Base-by-base conservation (phyloP, 2,113 vertebrate genomes). In the Gymnogyps californianus region DNA sequence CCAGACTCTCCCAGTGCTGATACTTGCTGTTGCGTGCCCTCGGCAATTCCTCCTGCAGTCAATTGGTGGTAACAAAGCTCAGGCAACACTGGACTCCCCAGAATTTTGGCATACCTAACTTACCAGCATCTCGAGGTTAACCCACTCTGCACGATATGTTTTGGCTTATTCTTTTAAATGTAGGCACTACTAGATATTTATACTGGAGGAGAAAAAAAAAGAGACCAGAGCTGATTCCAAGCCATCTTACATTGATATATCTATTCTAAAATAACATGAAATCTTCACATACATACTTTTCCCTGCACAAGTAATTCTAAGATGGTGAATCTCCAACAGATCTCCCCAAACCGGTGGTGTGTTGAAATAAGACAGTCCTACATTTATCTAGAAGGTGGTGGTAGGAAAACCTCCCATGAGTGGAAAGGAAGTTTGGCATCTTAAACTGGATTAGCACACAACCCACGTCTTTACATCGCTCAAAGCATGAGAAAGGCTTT, bases 381-480 rank as follows among this genome's bases (percentile, higher is more conserved):
- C 89, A 52, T 82, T 87, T 29, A 69, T 72, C 36, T 58, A 71
- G 46, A 75, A 91, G 49, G 25, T 92, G 55, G 21, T 17, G 42
- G 14, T 81, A 26, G 13, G 12, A 76, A 94, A 87, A 55, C 10
- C 28, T 87, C 49, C 34, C 26, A 29, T 40, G 36, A 87, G 75
- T 19, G 13, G 44, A 91, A 96, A 85, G 65, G 81, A 91, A 91
- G 44, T 57, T 29, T 52, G 87, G 62, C 83, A 94, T 55, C 87
- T 93, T 55, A 54, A 74, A 91, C 62, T 55, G 87, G 75, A 83
- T 96, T 90, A 91, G 59, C 78, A 93, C 20, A 32, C 84, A 96
- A 85, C 87, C 95, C 89, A 90, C 71, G 91, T 93, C 78, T 86
- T 90, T 54, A 66, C 36, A 77, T 51, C 0, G 7, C 93, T 90